Percentiles rank a stretch among this genome's conserved stretches.
Evolutionary conservation across 2,888 invertebrate genomes (phyloP).

Genomic region (Aphodius granarius): DNA sequence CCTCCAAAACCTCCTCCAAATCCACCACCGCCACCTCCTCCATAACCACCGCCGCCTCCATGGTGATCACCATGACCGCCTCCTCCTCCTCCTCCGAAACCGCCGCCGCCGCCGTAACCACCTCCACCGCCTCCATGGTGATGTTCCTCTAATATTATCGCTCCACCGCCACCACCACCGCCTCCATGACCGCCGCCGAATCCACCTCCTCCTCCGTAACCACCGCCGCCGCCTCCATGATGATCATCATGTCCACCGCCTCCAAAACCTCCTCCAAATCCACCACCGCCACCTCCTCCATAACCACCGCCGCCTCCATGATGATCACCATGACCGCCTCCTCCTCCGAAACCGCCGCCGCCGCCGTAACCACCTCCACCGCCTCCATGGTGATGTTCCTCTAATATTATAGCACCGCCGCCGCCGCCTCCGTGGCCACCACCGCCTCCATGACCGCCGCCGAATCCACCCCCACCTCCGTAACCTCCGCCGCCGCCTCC

Average conservation of each 20-base stretch:
- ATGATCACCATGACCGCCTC: not conserved
- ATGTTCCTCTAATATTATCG: constrained; percentile 32
- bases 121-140: constrained; percentile 46
- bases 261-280: constrained; percentile 29
- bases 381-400: not conserved
- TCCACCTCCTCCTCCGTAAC: constrained; percentile 38
- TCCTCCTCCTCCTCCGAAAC: constrained; percentile 27
- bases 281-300: constrained; percentile 37
- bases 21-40: constrained; percentile 25
- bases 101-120: constrained; percentile 42
- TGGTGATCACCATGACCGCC: constrained; percentile 15
- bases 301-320: constrained; percentile 1
- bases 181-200: constrained; percentile 31
- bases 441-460: constrained; percentile 17
- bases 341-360: constrained; percentile 20
- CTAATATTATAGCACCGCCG: no score
- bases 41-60: constrained; percentile 21
- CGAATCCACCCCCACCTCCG: constrained; percentile 26
- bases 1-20: constrained; percentile 22
- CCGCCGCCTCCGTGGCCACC: constrained; percentile 18
- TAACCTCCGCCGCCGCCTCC: constrained; percentile 25
- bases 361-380: constrained; percentile 21
- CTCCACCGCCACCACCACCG: constrained; percentile 40
- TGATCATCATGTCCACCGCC: constrained; percentile 28
- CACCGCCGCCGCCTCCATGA: constrained; percentile 39